Evolutionary conservation across 2,888 invertebrate species (phyloP), one percentile per base, ranked within the genome.

Genomic region (Ptilodon capucinus): DNA sequence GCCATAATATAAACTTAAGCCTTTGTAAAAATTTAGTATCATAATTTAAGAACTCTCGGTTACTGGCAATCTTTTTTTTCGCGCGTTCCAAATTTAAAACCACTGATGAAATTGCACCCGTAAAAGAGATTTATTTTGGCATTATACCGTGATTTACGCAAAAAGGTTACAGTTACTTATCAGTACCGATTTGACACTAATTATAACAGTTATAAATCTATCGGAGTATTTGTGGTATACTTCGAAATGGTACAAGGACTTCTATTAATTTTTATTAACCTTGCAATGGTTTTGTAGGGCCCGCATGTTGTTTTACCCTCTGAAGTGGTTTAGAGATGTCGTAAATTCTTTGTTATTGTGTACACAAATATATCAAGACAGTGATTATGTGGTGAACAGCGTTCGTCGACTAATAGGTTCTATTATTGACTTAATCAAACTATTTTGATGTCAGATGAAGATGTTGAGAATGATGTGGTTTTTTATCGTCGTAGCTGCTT

Each of bases 201-300:
- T 66, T 64, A 67, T 56, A 55, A 42, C 47, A 41, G 51, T 52
- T 53, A 55, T 67, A 64, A 67, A 67, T 67, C 64, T 58, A 57
- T 61, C 46, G 51, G 42, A 16, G 38, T 38, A 50, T 42, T 51
- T 51, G 46, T 50, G 17, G 44, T 21, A 63, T n/a, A 54, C 55
- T 51, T 54, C 58, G 48, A 80, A 74, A 75, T 72, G 60, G 80
- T 71, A 58, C 81, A 76, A 76, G 81, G 81, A 45, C 57, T 64
- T 52, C 53, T 66, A 76, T 75, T 67, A 68, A 72, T 74, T 69
- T 57, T 49, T 64, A 74, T 71, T 76, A 54, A 68, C 79, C 69
- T 78, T 71, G 75, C 63, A 53, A 75, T 72, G 76, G 74, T 74
- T 74, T 73, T 60, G 57, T 59, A 58, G 57, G 41, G 46, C 56